Evolutionary conservation across 2,888 invertebrate species (phyloP), one percentile per base, ranked within the genome.

Genomic region (Neoscelio sp.): DNA sequence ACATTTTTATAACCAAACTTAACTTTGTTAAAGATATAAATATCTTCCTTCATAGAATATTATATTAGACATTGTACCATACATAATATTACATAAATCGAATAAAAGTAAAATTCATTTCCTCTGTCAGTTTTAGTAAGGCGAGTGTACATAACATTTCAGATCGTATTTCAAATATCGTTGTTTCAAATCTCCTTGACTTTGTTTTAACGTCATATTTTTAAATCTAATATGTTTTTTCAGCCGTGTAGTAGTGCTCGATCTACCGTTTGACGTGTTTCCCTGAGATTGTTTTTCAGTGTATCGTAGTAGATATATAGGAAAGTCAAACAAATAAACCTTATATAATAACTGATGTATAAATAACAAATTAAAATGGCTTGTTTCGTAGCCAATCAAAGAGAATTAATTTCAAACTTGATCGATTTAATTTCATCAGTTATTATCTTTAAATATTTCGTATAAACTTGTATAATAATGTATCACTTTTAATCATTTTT

Each of bases 141-240:
- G 7, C 15, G 6, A 18, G 7, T 17, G 42, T 42, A 26, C 26
- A 46, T 26, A 26, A 12, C 13, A 46, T 26, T 12, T 10, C 23
- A 26, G 26, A 26, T 46, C 46, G 12, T 46, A 46, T 46, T 46
- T 46, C 42, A 42, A 42, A 8, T 8, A 42, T 5, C n/a, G 13
- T 42, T 42, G 42, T 42, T 42, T 42, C 46, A 26, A 46, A 46
- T 46, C 46, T 46, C 23, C 12, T 23, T 26, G 13, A 13, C 26
- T 23, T 26, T 26, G 46, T 26, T 26, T 46, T 26, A 26, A 46
- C 46, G 46, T 46, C 23, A 46, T 46, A 46, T 26, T 46, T 46
- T 46, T 46, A 26, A 46, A 26, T 46, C 26, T 46, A 46, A 46
- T 46, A 26, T 46, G 13, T 46, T 46, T 46, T 46, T 13, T 46